Percentiles rank a stretch among this genome's conserved stretches.
phyloP scores from a whole-genome alignment of 2,113 vertebrate species.

The Tachysurus vachellii region DNA sequence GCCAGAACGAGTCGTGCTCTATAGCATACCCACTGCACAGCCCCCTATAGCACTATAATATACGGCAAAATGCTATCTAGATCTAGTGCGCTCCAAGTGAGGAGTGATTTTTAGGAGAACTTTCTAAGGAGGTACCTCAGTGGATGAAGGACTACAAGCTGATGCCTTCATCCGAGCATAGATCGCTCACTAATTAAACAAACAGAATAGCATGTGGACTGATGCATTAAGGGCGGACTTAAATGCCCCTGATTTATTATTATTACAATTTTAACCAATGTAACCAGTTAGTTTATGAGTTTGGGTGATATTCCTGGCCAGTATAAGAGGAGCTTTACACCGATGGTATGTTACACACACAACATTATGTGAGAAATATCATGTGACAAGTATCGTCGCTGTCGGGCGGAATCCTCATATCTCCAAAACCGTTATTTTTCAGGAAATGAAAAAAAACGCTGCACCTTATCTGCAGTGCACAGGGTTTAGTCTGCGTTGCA shows the following conservation, averaged over 20 bases:
- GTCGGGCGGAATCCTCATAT: no score
- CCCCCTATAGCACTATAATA: constrained; percentile 28
- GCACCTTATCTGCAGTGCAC: no score
- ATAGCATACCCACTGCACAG: constrained; percentile 37
- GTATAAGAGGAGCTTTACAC: background rate
- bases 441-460: no score
- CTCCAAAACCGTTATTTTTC: no score
- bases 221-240: background rate
- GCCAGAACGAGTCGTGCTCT: constrained; percentile 31
- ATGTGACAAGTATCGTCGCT: background rate
- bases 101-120: constrained; percentile 16
- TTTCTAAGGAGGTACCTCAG: constrained; percentile 3
- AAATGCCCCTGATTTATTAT: background rate
- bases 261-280: background rate
- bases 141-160: constrained; percentile 19
- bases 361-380: background rate
- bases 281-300: background rate
- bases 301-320: constrained; percentile 2
- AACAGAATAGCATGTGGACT: constrained; percentile 21
- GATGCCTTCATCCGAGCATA: background rate
- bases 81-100: background rate
- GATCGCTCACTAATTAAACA: constrained; percentile 17
- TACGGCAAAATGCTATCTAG: background rate
- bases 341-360: background rate
- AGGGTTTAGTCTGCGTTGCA: no score